Evolutionary conservation across 2,113 vertebrate genomes (phyloP), one percentile per base, ranked within the genome.

Genomic region (Saccopteryx bilineata): DNA sequence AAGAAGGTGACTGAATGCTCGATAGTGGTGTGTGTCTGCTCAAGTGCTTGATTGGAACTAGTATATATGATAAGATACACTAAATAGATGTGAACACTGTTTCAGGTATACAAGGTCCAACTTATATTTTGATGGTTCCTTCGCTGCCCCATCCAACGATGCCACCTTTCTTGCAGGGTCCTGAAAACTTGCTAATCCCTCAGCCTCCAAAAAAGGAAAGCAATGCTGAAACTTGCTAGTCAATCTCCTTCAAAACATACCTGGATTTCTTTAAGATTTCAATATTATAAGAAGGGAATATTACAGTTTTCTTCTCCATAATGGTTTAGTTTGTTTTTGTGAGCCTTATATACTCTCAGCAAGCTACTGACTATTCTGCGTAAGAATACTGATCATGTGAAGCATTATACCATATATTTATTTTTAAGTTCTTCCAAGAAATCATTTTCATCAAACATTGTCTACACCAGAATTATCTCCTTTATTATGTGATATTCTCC

Each of bases 401-500:
- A 96, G 92, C 0, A 2, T 63, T 86, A 60, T 33, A 5, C 71
- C 18, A 28, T 94, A 95, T 93, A 80, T 33, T 66, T 80, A 52
- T 94, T 97, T 97, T 75, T 96, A 91, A 2, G 66, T 66, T 28
- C 12, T 93, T 91, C 74, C 14, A 72, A 95, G 61, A 24, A 92
- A 84, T 48, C 0, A 1, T 24, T 90, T 66, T 71, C 85, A 85
- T 33, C 23, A 50, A 97, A 92, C 46, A 63, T 24, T 95, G 8
- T 85, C 75, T 81, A 50, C 96, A 54, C 61, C 60, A 81, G 54
- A 96, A 96, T 50, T 83, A 60, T 19, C 54, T 87, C n/a, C 63
- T 56, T 91, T 95, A 89, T 52, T 65, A 1, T 80, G 95, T 97
- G 94, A 33, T 83, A 88, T 89, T 96, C 63, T 68, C 74, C 52